Base-by-base conservation (phyloP, 2,888 invertebrate genomes). In the Nowickia ferox region DNA sequence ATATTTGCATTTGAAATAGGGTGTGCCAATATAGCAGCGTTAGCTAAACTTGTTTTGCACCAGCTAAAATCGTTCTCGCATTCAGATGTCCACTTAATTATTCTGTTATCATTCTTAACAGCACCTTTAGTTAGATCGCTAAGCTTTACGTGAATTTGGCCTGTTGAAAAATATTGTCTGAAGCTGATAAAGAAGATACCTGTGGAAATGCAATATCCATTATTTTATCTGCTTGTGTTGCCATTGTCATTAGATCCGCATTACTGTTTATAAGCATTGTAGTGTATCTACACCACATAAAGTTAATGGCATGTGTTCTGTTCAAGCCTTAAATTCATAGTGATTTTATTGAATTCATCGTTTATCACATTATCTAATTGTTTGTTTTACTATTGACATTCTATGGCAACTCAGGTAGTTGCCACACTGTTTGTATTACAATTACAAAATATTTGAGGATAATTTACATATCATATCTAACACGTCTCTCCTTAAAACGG, bases 211-310 rank as follows among this genome's bases (percentile, higher is more conserved):
- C 61, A 40, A 61, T 61, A 11, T 40, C 59, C 59, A 59, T 59
- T 30, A 55, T 17, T 9, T 30, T 59, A 59, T 38, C 30, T 5
- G 59, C 59, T 38, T 59, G 59, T 38, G 22, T 30, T 1, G 59
- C 59, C 30, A 30, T 59, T 15, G 59, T 59, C 30, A 30, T 30
- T 38, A 59, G 30, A 38, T 59, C 38, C 30, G 38, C 59, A 22
- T 59, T 38, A 15, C 15, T 59, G 30, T 30, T 30, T 30, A 30
- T 30, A 30, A 30, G 30, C n/a, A n/a, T n/a, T 69, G 55, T 55
- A 55, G 69, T 69, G 53, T 69, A 69, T 69, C 48, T 69, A 69
- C 66, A n/a, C n/a, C 40, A 17, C 1, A 63, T 15, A 19, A 6
- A 42, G 1, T 42, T 3, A 38, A 57, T 15, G 22, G 8, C 57